Evolutionary conservation across 2,797 vertebrate species (phyloP).

Genomic region (Gallinago nigripennis): DNA sequence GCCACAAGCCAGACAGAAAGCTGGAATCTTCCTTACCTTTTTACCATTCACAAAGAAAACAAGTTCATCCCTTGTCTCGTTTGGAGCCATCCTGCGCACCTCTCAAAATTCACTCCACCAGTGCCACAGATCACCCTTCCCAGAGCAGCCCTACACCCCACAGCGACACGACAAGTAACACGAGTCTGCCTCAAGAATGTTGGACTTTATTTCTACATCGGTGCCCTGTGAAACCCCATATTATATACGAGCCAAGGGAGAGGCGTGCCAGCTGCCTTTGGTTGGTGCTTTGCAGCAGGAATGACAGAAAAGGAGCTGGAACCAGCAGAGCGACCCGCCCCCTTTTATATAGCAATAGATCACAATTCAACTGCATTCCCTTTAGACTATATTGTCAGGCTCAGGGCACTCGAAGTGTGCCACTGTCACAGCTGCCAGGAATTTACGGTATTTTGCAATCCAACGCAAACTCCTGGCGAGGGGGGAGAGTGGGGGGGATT

Average conservation of each 20-base stretch:
- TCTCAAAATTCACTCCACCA: background rate
- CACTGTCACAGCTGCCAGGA: background rate
- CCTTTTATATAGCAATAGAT: constrained; percentile 44
- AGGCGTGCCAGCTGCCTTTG: constrained; percentile 49
- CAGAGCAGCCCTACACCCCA: background rate
- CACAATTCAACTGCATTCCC: background rate
- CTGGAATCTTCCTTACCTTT: constrained; percentile 75
- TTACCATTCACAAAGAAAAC: constrained; percentile 85
- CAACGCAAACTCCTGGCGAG: background rate
- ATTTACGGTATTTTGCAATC: background rate
- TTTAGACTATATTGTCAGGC: background rate
- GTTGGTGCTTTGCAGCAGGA: constrained; percentile 38
- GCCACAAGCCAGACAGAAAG: background rate
- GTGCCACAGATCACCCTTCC: background rate
- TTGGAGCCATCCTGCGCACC: constrained; percentile 42
- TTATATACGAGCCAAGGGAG: constrained; percentile 43
- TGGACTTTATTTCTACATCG: background rate
- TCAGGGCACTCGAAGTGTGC: background rate
- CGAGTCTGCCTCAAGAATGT: background rate
- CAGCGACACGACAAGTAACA: background rate
- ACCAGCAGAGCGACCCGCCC: background rate
- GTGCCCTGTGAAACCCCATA: background rate
- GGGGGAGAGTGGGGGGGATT: fast-evolving
- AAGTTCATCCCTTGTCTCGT: constrained; percentile 63
- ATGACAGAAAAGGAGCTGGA: constrained; percentile 46